These are phyloP conservation scores for Calidris pygmaea DNA, from an alignment of 2,113 vertebrate genomes.

Conservation along the genomic window DNA sequence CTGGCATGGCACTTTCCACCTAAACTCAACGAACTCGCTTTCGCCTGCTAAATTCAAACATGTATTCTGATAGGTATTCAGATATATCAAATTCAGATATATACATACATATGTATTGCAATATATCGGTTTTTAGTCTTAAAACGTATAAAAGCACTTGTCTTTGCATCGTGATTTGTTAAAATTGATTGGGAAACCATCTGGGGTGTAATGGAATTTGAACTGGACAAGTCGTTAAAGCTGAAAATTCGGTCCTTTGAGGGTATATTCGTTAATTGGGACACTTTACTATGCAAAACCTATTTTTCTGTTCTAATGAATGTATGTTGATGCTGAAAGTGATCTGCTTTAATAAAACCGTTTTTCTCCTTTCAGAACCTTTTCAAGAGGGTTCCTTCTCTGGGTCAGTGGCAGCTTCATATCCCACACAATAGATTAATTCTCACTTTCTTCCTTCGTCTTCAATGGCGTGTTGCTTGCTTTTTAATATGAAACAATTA, in stretches of 20 bases:
- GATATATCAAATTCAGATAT: no score
- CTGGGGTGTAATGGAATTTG: background rate
- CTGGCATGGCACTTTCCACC: accelerated
- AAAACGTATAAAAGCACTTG: accelerated
- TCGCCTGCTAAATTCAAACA: accelerated
- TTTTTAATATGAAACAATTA: background rate
- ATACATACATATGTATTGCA: no score
- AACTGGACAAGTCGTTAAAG: accelerated
- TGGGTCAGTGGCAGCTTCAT: background rate
- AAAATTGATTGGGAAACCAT: background rate
- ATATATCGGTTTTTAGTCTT: accelerated
- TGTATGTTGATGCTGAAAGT: background rate
- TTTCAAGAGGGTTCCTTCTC: background rate
- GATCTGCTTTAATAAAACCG: background rate
- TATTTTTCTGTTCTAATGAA: background rate
- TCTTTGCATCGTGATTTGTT: accelerated
- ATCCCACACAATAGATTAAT: background rate
- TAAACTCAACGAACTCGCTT: accelerated
- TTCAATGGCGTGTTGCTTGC: background rate
- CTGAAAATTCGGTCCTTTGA: background rate
- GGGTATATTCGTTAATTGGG: background rate
- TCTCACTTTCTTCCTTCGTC: accelerated
- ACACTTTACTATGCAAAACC: background rate
- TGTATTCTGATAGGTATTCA: no score
- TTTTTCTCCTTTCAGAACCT: background rate